Evolutionary conservation across 2,888 invertebrate genomes (phyloP).

Genomic region (Capitulum mitella): DNA sequence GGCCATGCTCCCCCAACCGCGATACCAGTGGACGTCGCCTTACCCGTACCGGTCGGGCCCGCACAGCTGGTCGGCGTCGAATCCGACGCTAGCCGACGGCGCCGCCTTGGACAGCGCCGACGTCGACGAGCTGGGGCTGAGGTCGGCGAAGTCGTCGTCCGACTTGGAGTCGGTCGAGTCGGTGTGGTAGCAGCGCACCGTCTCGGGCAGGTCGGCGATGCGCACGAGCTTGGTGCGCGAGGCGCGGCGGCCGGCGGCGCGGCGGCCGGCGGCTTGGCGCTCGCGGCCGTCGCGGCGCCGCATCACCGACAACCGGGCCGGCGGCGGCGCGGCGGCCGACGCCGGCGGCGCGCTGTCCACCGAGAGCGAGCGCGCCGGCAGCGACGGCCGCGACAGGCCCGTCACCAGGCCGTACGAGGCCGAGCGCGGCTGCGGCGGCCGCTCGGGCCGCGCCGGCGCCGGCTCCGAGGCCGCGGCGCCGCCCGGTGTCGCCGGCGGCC

Average conservation of each 20-base stretch:
- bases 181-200: not conserved
- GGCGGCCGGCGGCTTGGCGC: not conserved
- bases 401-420: not conserved
- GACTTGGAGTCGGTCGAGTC: slow-evolving; percentile 11
- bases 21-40: not conserved
- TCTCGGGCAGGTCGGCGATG: slow-evolving; percentile 9
- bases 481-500: too few species aligned
- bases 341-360: not conserved
- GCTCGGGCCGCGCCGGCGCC: not conserved
- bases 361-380: not conserved
- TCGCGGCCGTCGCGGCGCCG: not conserved
- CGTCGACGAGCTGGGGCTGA: slow-evolving; percentile 18
- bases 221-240: not conserved
- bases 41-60: not conserved
- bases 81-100: not conserved
- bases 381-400: not conserved
- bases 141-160: slow-evolving; percentile 1
- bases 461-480: not conserved
- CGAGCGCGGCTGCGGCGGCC: not conserved
- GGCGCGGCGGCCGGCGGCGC: not conserved
- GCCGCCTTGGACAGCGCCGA: slow-evolving; percentile 13
- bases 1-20: not conserved
- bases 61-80: not conserved
- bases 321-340: not conserved
- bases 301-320: not conserved